Evolutionary conservation across 1,140 invertebrate genomes (phyloP).

Genomic region (Pseudobourletiella spinata): DNA sequence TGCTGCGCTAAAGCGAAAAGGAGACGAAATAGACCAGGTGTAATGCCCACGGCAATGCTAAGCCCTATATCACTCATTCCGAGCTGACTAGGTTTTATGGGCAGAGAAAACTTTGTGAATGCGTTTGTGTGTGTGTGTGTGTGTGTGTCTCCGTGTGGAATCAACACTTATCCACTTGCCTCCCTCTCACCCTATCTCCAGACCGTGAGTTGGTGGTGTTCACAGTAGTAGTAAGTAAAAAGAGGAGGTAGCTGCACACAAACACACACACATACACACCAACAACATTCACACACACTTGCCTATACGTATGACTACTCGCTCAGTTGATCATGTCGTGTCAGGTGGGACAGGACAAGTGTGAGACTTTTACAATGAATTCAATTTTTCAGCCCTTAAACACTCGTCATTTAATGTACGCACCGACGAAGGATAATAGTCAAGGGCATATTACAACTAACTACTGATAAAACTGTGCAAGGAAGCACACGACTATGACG

Average conservation of each 20-base stretch:
- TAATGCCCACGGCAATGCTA: conserved; percentile 21
- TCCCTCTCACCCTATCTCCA: background rate
- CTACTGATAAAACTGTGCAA: background rate
- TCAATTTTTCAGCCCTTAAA: conserved; percentile 7
- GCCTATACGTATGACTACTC: background rate
- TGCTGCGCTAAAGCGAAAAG: background rate
- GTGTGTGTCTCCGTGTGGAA: too few relatives aligned
- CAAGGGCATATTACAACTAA: too few relatives aligned
- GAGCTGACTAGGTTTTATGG: conserved; percentile 13
- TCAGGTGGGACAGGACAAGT: conserved; percentile 23
- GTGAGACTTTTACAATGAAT: conserved; percentile 21
- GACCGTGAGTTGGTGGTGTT: background rate
- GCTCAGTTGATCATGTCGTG: conserved; percentile 5
- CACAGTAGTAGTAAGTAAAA: background rate
- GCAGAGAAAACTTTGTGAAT: background rate
- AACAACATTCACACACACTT: too few relatives aligned
- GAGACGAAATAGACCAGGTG: conserved; percentile 18
- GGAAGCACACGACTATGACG: too few relatives aligned
- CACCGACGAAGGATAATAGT: too few relatives aligned
- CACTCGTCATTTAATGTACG: too few relatives aligned
- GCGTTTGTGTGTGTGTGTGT: too few relatives aligned
- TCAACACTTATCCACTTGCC: too few relatives aligned
- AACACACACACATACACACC: too few relatives aligned
- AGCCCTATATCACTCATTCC: conserved; percentile 25
- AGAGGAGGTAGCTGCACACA: background rate